Evolutionary conservation across 1,140 invertebrate species (phyloP).

Genomic region (Drosophila lini): DNA sequence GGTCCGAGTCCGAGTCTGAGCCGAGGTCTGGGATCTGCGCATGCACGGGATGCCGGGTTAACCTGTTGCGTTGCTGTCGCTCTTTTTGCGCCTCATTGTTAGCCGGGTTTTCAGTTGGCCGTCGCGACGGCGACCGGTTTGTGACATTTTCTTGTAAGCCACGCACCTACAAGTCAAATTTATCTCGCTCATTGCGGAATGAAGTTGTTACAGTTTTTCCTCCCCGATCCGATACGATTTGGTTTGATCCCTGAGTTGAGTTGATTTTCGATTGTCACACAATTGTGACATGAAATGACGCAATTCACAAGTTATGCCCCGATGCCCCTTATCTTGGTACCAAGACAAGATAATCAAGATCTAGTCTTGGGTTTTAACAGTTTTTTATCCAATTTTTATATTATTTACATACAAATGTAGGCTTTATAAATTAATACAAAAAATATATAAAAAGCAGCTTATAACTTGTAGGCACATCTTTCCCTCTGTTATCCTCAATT

Average conservation of each 20-base stretch:
- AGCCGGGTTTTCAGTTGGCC: conserved; percentile 24
- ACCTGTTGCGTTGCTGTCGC: conserved; percentile 77
- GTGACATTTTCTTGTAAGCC: conserved; percentile 81
- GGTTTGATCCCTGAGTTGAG: conserved; percentile 60
- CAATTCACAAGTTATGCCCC: conserved; percentile 52
- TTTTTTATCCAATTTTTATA: no score
- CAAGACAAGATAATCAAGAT: conserved; percentile 27
- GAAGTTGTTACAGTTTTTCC: conserved; percentile 78
- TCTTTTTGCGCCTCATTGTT: conserved; percentile 66
- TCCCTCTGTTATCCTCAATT: not conserved
- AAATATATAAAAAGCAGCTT: not conserved
- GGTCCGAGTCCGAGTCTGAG: not conserved
- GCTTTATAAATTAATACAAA: no score
- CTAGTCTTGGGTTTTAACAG: not conserved
- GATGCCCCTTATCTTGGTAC: not conserved
- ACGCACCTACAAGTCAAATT: conserved; percentile 82
- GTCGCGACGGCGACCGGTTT: conserved; percentile 53
- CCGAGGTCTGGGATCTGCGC: conserved; percentile 47
- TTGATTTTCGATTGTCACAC: conserved; percentile 76
- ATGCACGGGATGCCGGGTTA: conserved; percentile 57
- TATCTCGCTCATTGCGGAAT: conserved; percentile 72
- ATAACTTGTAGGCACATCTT: not conserved
- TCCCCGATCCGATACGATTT: conserved; percentile 38
- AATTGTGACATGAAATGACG: conserved; percentile 76
- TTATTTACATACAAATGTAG: no score